Conservation (phyloP, 2,888 invertebrate genomes). For the Cotesia congregata region DNA sequence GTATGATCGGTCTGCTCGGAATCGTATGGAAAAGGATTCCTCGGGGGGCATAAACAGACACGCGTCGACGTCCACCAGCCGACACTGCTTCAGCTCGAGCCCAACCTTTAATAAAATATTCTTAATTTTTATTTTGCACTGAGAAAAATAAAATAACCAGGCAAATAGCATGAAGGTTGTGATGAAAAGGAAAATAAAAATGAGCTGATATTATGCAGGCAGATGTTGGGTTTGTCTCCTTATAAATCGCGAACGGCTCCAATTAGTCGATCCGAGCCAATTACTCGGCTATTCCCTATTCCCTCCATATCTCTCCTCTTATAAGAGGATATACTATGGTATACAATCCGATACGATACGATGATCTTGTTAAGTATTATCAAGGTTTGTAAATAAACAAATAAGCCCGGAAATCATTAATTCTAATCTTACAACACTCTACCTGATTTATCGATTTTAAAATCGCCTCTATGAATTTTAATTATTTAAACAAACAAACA, state of each 20-base stretch:
- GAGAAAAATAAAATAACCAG: conserved; percentile 2
- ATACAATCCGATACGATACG: background rate
- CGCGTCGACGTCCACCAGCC: conserved; percentile 40
- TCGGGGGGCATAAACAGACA: conserved; percentile 45
- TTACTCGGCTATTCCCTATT: conserved; percentile 42
- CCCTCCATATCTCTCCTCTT: conserved; percentile 30
- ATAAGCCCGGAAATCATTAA: conserved; percentile 26
- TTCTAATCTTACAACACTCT: conserved; percentile 7
- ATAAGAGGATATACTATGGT: background rate
- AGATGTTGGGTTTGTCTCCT: conserved; percentile 47
- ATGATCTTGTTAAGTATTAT: conserved; percentile 33
- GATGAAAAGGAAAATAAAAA: conserved; percentile 35
- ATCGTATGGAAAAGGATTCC: conserved; percentile 56
- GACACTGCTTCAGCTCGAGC: conserved; percentile 10
- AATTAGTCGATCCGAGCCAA: conserved; percentile 57
- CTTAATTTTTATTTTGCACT: background rate
- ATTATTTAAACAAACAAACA: background rate
- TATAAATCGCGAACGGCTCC: conserved; percentile 51
- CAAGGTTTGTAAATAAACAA: conserved; percentile 33
- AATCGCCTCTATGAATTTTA: conserved; percentile 11
- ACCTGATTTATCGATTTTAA: conserved; percentile 31
- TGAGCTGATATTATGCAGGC: conserved; percentile 38
- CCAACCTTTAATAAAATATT: conserved; percentile 3
- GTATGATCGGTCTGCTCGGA: conserved; percentile 58
- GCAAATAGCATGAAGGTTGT: conserved; percentile 32